These are phyloP conservation scores for Gasteruption jaculator DNA, from an alignment of 2,888 invertebrate genomes.

Conservation along the genomic window DNA sequence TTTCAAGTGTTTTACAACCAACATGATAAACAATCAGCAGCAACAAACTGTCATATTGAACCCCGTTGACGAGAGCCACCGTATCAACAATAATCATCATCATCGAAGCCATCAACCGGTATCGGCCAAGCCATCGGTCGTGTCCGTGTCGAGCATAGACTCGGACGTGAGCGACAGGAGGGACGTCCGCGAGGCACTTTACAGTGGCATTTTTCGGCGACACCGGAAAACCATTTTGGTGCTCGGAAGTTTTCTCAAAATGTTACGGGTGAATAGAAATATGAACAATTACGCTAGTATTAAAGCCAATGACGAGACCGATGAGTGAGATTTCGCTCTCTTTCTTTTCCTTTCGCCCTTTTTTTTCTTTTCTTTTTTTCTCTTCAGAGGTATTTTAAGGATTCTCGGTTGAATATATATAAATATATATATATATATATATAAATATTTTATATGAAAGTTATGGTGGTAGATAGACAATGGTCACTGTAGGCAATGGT, in stretches of 20 bases:
- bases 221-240: slow-evolving; percentile 50
- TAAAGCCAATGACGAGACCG: slow-evolving; percentile 47
- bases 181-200: slow-evolving; percentile 47
- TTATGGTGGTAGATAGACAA: too few relatives aligned
- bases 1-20: too few relatives aligned
- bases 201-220: slow-evolving; percentile 48
- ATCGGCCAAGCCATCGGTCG: slow-evolving; percentile 45
- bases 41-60: slow-evolving; percentile 44
- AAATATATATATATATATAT: too few relatives aligned
- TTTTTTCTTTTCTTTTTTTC: too few relatives aligned
- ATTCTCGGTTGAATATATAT: too few relatives aligned
- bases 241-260: slow-evolving; percentile 49
- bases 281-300: slow-evolving; percentile 50
- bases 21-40: slow-evolving; percentile 48
- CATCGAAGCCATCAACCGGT: slow-evolving; percentile 44
- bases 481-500: too few relatives aligned
- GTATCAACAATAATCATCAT: slow-evolving; percentile 34
- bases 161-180: slow-evolving; percentile 48
- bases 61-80: too few relatives aligned
- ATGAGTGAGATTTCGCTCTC: slow-evolving; percentile 32
- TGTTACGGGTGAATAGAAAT: slow-evolving; percentile 50
- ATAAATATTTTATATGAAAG: too few relatives aligned
- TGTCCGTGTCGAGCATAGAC: slow-evolving; percentile 47
- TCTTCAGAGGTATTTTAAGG: too few relatives aligned
- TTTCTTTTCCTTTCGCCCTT: slow-evolving; percentile 9